Evolutionary conservation across 2,113 vertebrate genomes (phyloP), one percentile per base, ranked within the genome.

Genomic region (Promerops cafer): DNA sequence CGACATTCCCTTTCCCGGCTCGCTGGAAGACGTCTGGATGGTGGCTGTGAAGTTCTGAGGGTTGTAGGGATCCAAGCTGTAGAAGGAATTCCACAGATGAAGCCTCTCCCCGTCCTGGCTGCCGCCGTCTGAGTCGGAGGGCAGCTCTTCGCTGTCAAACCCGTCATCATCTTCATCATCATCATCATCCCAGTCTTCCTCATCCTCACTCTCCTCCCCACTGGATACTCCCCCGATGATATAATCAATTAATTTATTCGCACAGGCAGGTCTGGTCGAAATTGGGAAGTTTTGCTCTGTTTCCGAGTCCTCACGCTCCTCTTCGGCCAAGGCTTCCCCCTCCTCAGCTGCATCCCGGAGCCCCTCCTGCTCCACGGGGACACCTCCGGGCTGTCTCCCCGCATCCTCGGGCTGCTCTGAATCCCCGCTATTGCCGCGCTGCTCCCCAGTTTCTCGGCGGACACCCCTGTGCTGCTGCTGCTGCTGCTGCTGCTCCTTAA

Each of bases 191-290:
- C 98, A 98, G 3, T 94, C 98, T 7, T 97, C 98, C 35, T 92
- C 97, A 24, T 91, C 98, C 5, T 85, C 91, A 2, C 91, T 89
- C 37, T 98, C 98, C 49, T 97, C 97, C 71, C 97, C 99, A 2
- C 99, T 99, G 83, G 97, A 97, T 16, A 96, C 97, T 52, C 98
- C 98, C 28, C 99, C 99, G 96, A 99, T 98, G 92, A 99, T 99
- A 93, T 98, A 99, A 74, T 99, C 98, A n/a, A 99, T 99, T 26
- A 98, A 39, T 68, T 97, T 99, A 96, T 99, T 99, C 10, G 97
- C 97, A 66, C 99, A 99, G 3, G 65, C 94, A 1, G 98, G 98
- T 10, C 95, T 72, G 42, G 89, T 3, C 1, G 96, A 89, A 18
- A 66, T 0, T 0, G 53, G 35, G 6, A 69, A 54, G 52, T 35